Percentiles rank a stretch among this genome's conserved stretches.
Evolutionary conservation across 1,140 invertebrate species (phyloP).

Genomic region (Drosophila ananassae): DNA sequence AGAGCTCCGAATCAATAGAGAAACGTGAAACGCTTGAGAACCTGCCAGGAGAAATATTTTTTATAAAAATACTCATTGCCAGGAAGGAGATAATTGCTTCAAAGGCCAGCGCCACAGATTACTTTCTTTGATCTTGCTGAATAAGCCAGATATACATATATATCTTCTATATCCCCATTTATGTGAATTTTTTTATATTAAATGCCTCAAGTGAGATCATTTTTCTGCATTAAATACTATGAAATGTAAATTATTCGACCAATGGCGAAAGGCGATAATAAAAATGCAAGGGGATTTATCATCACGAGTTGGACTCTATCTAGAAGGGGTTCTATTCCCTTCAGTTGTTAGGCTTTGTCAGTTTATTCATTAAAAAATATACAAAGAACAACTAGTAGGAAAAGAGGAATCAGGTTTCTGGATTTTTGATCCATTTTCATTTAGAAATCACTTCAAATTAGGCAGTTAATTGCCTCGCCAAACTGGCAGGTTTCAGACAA

Average conservation of each 20-base stretch:
- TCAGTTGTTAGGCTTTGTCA: no score
- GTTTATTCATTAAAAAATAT: no score
- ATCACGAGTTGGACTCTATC: not conserved
- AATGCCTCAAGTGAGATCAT: conserved; percentile 29
- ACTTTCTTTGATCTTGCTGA: conserved; percentile 33
- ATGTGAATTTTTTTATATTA: not conserved
- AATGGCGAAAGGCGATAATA: conserved; percentile 20
- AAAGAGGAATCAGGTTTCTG: not conserved
- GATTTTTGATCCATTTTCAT: not conserved
- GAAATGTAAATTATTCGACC: conserved; percentile 17
- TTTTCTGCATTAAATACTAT: conserved; percentile 16
- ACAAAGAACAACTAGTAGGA: no score
- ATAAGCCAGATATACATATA: conserved; percentile 10
- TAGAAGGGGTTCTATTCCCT: not conserved
- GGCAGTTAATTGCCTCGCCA: conserved; percentile 3
- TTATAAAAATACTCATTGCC: conserved; percentile 8
- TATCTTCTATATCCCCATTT: not conserved
- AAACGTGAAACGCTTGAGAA: not conserved
- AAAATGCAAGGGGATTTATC: conserved; percentile 10
- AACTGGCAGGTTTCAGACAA: conserved; percentile 27
- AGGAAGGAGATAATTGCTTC: conserved; percentile 45
- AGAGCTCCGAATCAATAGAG: conserved; percentile 7
- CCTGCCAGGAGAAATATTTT: not conserved
- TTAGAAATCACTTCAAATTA: not conserved
- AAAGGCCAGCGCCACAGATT: conserved; percentile 27